Conservation (phyloP, 2,888 invertebrate species). For the Sarcophaga carnaria region DNA sequence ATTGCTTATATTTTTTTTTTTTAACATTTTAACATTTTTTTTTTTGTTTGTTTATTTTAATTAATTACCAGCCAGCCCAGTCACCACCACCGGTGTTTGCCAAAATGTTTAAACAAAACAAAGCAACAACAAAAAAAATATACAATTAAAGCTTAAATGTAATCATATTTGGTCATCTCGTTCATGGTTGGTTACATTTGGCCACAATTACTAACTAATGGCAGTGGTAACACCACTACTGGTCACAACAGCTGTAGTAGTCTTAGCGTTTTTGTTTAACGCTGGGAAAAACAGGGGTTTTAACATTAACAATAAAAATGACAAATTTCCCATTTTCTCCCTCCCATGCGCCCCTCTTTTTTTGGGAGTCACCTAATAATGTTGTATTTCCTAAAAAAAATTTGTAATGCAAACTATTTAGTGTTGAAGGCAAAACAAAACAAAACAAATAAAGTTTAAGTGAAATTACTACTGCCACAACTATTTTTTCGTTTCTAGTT, state of each 20-base stretch:
- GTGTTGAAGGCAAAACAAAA: not conserved
- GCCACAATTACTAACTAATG: conserved; percentile 20
- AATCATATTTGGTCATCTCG: conserved; percentile 50
- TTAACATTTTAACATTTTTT: conserved; percentile 7
- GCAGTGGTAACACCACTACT: not conserved
- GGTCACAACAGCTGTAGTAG: not conserved
- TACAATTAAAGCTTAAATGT: conserved; percentile 53
- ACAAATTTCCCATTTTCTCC: conserved; percentile 7
- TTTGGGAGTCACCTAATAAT: conserved; percentile 6
- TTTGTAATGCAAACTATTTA: conserved; percentile 1
- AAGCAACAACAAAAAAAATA: not conserved
- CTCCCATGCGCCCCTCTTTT: not conserved
- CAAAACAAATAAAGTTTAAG: conserved; percentile 8
- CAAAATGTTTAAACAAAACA: conserved; percentile 41
- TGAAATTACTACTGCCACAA: conserved; percentile 32
- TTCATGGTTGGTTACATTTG: conserved; percentile 56
- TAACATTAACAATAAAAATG: conserved; percentile 10
- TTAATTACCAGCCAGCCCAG: conserved; percentile 34
- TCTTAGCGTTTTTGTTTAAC: conserved; percentile 8
- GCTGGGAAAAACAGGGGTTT: conserved; percentile 12
- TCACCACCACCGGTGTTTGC: not conserved
- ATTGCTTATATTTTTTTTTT: not conserved
- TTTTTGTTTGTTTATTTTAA: conserved; percentile 23
- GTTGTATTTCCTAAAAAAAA: conserved; percentile 11
- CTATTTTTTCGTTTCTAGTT: conserved; percentile 4